Conservation (phyloP, 2,797 vertebrate genomes). For the Botia almorhae region DNA sequence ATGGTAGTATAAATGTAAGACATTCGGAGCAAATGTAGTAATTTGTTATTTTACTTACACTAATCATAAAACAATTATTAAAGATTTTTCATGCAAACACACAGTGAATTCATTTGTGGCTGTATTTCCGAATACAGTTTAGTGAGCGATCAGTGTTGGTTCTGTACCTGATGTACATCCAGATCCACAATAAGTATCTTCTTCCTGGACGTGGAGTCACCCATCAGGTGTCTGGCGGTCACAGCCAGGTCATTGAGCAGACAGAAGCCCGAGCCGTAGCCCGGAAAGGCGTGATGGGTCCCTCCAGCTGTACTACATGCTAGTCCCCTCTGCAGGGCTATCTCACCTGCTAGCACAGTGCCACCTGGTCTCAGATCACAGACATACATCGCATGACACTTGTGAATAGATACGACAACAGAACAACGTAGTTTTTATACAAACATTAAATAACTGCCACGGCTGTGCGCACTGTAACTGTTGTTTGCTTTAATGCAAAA, state of each 20-base stretch:
- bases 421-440: neutral
- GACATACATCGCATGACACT: neutral
- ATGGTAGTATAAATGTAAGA: neutral
- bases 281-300: constrained; percentile 73
- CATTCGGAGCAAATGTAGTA: too few species aligned
- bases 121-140: too few species aligned
- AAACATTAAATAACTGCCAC: too few species aligned
- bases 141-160: neutral
- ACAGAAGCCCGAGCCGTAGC: constrained; percentile 70
- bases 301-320: constrained; percentile 74
- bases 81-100: too few species aligned
- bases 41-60: too few species aligned
- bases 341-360: constrained; percentile 68
- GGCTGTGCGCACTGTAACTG: too few species aligned
- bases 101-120: too few species aligned
- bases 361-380: constrained; percentile 62
- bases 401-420: neutral
- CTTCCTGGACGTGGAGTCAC: constrained; percentile 36
- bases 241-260: constrained; percentile 74
- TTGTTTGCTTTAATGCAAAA: too few species aligned
- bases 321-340: constrained; percentile 69
- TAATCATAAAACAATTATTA: too few species aligned
- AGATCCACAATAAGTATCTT: constrained; percentile 74
- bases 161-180: constrained; percentile 74
- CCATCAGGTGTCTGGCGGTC: constrained; percentile 63